Base-by-base conservation (phyloP, 2,888 invertebrate genomes). In the Drosophila aldrichi region DNA sequence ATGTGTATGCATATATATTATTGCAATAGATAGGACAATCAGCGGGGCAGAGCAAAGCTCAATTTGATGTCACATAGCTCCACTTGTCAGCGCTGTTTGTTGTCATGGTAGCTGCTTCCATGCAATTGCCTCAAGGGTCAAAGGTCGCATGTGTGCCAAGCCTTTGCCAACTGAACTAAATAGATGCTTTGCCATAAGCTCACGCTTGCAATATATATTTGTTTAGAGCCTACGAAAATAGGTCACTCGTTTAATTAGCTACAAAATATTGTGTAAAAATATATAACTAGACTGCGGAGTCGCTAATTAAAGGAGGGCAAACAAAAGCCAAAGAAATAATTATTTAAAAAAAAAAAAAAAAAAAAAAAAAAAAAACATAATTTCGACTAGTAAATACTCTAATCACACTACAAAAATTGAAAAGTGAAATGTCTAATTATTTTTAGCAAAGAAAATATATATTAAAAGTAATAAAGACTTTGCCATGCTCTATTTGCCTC, bases 211-310 rank as follows among this genome's bases (percentile, higher is more conserved):
- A 32, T 43, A 56, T 43, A 56, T 52, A 22, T 60, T 43, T 20
- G 46, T 29, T 55, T 54, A 59, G 34, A 34, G 32, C 29, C 12
- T 18, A 10, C n/a, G 22, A 72, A 72, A 72, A 36, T 22, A 49
- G 59, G 59, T 63, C 73, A 54, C 9, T 77, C 51, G 48, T 54
- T 54, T 59, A 77, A 61, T 65, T 66, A 61, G 66, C 32, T n/a
- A 34, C 54, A 20, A 65, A 56, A 34, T 36, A 18, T 32, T 4
- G n/a, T 3, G 12, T 10, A 25, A n/a, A 38, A n/a, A n/a, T 25
- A 38, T 38, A 38, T 16, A 59, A n/a, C 63, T 22, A 25, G 43
- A 40, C 12, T 14, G 16, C 36, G 40, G 40, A 49, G 49, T 18
- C 58, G 57, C 34, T 67, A 68, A 68, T 68, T 63, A 48, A 56